Percentiles rank a stretch among this genome's conserved stretches.
phyloP scores from a whole-genome alignment of 1,140 invertebrate genomes.

The Eumaeus atala region DNA sequence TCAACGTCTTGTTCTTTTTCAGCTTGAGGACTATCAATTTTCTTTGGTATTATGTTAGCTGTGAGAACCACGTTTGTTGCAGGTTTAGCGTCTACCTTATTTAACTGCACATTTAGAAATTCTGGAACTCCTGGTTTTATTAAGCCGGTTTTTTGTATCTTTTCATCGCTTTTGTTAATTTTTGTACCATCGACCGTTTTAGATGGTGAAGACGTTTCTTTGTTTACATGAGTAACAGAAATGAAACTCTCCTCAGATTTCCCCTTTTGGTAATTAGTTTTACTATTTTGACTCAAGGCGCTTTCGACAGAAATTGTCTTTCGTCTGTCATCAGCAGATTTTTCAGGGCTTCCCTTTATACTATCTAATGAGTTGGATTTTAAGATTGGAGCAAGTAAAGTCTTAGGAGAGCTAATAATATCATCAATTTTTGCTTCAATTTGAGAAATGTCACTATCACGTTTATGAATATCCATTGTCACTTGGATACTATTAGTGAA shows the following conservation, averaged over 20 bases:
- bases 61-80: slow-evolving; percentile 77
- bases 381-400: slow-evolving; percentile 65
- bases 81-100: slow-evolving; percentile 78
- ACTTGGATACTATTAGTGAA: slow-evolving; percentile 62
- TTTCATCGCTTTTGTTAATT: slow-evolving; percentile 60
- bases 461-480: slow-evolving; percentile 51
- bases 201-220: slow-evolving; percentile 35
- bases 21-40: slow-evolving; percentile 49
- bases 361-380: slow-evolving; percentile 76
- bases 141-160: slow-evolving; percentile 43
- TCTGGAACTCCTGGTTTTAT: slow-evolving; percentile 75
- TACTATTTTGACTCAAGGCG: slow-evolving; percentile 49
- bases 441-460: slow-evolving; percentile 63
- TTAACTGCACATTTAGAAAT: slow-evolving; percentile 81
- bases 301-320: slow-evolving; percentile 71
- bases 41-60: slow-evolving; percentile 71
- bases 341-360: slow-evolving; percentile 74
- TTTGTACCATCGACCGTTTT: slow-evolving; percentile 43
- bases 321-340: slow-evolving; percentile 54
- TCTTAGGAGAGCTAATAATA: slow-evolving; percentile 71
- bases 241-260: slow-evolving; percentile 60
- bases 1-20: slow-evolving; percentile 51
- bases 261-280: slow-evolving; percentile 37
- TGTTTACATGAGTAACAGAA: slow-evolving; percentile 62
- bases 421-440: slow-evolving; percentile 74